Percentiles rank a stretch among this genome's conserved stretches.
These are phyloP conservation scores for Caligus rogercresseyi DNA, from an alignment of 1,140 invertebrate species.

Conservation along the genomic window DNA sequence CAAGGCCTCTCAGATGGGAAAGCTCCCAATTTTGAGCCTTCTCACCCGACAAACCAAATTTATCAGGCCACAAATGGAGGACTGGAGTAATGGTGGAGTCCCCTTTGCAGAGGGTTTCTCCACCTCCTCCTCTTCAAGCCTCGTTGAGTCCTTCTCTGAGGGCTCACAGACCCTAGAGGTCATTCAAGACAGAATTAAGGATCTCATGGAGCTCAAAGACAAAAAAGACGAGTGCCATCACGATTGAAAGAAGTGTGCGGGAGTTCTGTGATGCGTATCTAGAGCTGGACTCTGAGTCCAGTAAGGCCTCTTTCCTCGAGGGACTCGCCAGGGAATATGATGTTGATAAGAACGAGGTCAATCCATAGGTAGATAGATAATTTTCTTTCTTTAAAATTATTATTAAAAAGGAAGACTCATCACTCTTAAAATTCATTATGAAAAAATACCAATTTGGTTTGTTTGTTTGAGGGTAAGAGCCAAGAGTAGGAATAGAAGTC, in stretches of 20 bases:
- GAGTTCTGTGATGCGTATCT: conserved; percentile 10
- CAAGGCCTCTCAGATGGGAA: too few relatives aligned
- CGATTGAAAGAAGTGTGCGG: neutral
- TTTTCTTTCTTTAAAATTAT: neutral
- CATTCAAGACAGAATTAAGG: neutral
- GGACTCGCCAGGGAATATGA: neutral
- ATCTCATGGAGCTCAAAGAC: neutral
- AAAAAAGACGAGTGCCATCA: neutral
- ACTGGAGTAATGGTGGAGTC: too few relatives aligned
- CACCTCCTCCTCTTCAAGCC: neutral
- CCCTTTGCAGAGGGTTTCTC: conserved; percentile 6
- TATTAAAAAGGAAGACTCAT: neutral
- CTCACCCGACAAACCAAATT: too few relatives aligned
- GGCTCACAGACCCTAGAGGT: too few relatives aligned
- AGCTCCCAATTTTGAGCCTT: too few relatives aligned
- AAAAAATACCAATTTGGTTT: neutral
- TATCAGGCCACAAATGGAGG: too few relatives aligned
- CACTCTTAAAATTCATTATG: neutral
- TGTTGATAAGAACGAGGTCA: neutral
- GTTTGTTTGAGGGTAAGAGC: too few relatives aligned
- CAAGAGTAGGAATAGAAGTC: too few relatives aligned
- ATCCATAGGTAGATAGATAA: neutral
- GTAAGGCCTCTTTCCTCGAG: neutral
- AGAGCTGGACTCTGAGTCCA: conserved; percentile 17
- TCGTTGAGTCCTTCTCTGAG: neutral